Evolutionary conservation across 2,113 vertebrate genomes (phyloP), one percentile per base, ranked within the genome.

Genomic region (Collichthys lucidus): DNA sequence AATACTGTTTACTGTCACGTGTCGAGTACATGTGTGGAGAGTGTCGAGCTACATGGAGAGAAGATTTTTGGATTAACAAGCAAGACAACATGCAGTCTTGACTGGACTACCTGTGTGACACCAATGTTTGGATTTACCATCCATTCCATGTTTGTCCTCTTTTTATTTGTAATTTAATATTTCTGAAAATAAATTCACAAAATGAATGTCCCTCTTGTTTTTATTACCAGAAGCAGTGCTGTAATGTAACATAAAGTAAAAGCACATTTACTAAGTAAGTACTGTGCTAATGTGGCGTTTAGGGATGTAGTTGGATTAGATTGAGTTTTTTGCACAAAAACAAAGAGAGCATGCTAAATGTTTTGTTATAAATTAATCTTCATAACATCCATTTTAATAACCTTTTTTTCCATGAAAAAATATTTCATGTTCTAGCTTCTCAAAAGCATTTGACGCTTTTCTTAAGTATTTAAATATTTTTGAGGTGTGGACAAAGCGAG

Each of bases 81-180:
- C 20, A 47, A 63, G 31, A 56, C 75, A 63, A 49, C 57, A 8
- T 49, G 8, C 0, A 5, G 24, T 11, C 8, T 11, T 63, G 46
- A 24, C 57, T 40, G 46, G 31, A 50, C 46, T 35, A 5, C 72
- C 47, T 19, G 22, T 61, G 0, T 63, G 61, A 61, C 56, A 12
- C 19, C 16, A 12, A 53, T 69, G 31, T 82, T 86, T 60, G 53
- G 70, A 24, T 40, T 16, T 8, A 60, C 15, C 44, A 64, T 64
- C 53, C 12, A 22, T 79, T 79, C 61, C 77, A 74, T 53, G 52
- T 84, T 66, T 88, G 31, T 87, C n/a, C 50, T 73, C 29, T 55
- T 82, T 83, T 74, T 80, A 63, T 82, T 91, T 90, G 15, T 81
- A 74, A 87, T 84, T 92, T 92, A 93, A 80, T 81, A 83, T 88